Conservation (phyloP, 2,113 vertebrate genomes). For the Callospermophilus lateralis region DNA sequence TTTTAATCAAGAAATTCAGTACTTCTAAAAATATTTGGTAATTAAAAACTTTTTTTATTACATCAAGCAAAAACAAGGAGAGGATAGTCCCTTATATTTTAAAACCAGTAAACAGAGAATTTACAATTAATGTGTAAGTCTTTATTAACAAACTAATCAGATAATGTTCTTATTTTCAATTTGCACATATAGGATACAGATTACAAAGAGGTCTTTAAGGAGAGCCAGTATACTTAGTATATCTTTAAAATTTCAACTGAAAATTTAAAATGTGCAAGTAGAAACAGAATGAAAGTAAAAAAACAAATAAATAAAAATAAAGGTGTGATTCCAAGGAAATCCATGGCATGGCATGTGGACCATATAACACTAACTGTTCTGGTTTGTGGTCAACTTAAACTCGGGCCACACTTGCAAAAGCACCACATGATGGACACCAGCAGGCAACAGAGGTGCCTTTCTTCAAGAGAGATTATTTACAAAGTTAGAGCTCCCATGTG, state of each 20-base stretch:
- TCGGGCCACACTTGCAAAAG: conserved; percentile 23
- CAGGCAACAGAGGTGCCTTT: background rate
- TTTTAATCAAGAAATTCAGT: conserved; percentile 54
- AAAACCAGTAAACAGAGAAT: conserved; percentile 38
- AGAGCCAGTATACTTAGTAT: background rate
- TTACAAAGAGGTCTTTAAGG: background rate
- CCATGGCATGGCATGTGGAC: background rate
- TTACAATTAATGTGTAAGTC: background rate
- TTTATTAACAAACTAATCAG: conserved; percentile 21
- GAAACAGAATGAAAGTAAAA: background rate
- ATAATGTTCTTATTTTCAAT: background rate
- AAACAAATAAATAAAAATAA: background rate
- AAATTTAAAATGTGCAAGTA: background rate
- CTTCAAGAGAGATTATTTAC: background rate
- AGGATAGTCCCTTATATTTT: conserved; percentile 40
- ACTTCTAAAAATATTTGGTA: conserved; percentile 13
- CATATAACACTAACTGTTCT: background rate
- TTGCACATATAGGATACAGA: background rate
- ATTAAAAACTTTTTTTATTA: conserved; percentile 19
- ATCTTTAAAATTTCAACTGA: background rate
- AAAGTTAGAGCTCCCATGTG: background rate
- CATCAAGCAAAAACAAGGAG: conserved; percentile 19
- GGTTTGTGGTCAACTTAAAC: conserved; percentile 42
- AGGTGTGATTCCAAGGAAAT: background rate
- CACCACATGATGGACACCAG: background rate